Evolutionary conservation across 2,797 vertebrate species (phyloP).

Genomic region (Acanthurus tractus): DNA sequence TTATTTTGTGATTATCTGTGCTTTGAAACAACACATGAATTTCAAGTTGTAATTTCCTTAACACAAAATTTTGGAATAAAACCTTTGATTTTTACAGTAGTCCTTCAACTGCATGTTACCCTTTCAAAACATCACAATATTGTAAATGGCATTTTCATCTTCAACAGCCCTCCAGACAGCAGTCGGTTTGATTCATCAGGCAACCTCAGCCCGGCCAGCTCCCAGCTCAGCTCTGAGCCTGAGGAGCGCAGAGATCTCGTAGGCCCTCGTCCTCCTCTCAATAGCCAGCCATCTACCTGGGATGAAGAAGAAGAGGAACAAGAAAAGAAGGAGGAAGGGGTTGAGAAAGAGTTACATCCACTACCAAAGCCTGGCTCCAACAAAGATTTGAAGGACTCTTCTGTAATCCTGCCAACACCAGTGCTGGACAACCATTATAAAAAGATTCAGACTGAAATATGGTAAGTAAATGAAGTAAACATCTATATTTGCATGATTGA

Average conservation of each 20-base stretch:
- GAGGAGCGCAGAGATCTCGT: slow-evolving; percentile 86
- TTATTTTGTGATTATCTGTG: not conserved
- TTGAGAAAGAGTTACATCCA: slow-evolving; percentile 64
- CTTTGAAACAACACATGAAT: not conserved
- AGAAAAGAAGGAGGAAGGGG: slow-evolving; percentile 53
- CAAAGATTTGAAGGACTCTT: slow-evolving; percentile 65
- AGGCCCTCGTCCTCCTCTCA: slow-evolving; percentile 40
- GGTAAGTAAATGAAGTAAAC: slow-evolving; percentile 48
- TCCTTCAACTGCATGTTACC: not conserved
- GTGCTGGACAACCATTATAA: slow-evolving; percentile 34
- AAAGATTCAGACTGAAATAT: slow-evolving; percentile 56
- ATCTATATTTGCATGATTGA: not conserved
- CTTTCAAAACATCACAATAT: not conserved
- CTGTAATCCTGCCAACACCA: slow-evolving; percentile 27
- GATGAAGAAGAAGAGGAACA: slow-evolving; percentile 47
- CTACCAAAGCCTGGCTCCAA: slow-evolving; percentile 67
- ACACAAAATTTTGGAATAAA: slow-evolving; percentile 37
- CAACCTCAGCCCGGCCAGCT: slow-evolving; percentile 93
- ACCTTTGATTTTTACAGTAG: not conserved
- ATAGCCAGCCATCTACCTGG: slow-evolving; percentile 67
- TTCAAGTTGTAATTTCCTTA: not conserved
- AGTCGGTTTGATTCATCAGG: slow-evolving; percentile 92
- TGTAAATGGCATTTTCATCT: slow-evolving; percentile 19
- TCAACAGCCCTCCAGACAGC: slow-evolving; percentile 89
- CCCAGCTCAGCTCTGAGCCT: slow-evolving; percentile 91